Evolutionary conservation across 2,113 vertebrate genomes (phyloP), one percentile per base, ranked within the genome.

Genomic region (Lynx canadensis): DNA sequence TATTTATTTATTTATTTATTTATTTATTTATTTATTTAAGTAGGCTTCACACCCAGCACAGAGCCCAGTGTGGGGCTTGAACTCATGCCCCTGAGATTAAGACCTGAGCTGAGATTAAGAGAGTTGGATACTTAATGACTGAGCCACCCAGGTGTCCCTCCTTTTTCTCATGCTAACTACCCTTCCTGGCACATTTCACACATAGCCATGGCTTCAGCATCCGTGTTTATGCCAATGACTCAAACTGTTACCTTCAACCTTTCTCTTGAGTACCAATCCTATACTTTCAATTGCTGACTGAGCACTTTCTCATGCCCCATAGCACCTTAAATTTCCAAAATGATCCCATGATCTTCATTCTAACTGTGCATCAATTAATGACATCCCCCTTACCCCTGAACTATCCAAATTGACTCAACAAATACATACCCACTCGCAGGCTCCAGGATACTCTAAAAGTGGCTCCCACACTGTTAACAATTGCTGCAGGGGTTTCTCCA

Each of bases 391-490:
- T 89, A 89, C 36, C 84, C 66, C n/a, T 33, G 82, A 31, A 88
- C 31, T 68, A 7, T 92, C 48, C 79, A 89, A 89, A 83, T 38
- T 83, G 38, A 68, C 52, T 78, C 89, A 63, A 41, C 50, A 41
- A 79, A 95, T 87, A 52, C 6, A 27, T 15, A 29, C 13, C 45
- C 52, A 84, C 16, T 33, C 2, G 16, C 21, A 13, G 78, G 60
- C 55, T 55, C 63, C 65, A 96, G n/a, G n/a, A 57, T 89, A 25
- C 45, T 89, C 82, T 68, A 83, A 96, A 96, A 57, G 60, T n/a
- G 5, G 1, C 33, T 79, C 29, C 45, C 21, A 33, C 0, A 2
- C 63, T n/a, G 7, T 85, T 45, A 80, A 66, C 55, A 38, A 15
- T 48, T 80, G 38, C 52, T 80, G 13, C 55, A 80, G 36, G 27